phyloP scores from a whole-genome alignment of 2,113 vertebrate genomes.

The Sialia sialis region DNA sequence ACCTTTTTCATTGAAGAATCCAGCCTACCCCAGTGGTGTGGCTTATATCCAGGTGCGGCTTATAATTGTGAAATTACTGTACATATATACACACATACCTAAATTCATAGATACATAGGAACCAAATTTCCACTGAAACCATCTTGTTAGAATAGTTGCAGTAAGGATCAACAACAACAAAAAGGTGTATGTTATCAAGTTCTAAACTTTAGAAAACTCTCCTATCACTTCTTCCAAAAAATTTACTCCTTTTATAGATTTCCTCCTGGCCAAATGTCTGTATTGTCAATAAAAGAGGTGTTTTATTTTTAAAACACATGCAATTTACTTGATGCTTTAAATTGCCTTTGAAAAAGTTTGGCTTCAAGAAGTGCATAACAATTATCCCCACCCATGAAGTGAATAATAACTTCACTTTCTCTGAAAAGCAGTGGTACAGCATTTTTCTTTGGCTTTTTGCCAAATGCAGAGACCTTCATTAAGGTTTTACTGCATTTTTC shows the following conservation, averaged over 20 bases:
- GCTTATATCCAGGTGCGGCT: too few relatives aligned
- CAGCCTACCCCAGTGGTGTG: too few relatives aligned
- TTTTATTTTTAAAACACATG: not conserved
- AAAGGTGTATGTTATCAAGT: not conserved
- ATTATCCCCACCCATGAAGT: constrained; percentile 29
- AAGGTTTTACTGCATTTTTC: not conserved
- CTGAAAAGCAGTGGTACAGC: not conserved
- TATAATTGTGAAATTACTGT: too few relatives aligned
- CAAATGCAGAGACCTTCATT: not conserved
- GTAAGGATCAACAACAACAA: not conserved
- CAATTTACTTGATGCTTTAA: constrained; percentile 25
- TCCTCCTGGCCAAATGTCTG: not conserved
- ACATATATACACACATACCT: not conserved
- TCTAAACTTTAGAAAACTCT: not conserved
- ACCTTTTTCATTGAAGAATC: too few relatives aligned
- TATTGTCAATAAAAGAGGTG: not conserved
- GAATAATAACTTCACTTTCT: constrained; percentile 29
- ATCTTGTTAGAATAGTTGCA: not conserved
- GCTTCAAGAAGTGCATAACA: not conserved
- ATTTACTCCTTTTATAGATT: not conserved
- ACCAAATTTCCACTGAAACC: not conserved
- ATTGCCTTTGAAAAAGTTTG: not conserved
- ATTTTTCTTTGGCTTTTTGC: constrained; percentile 21
- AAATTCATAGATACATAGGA: not conserved
- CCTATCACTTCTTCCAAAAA: not conserved